Percentiles rank a stretch among this genome's conserved stretches.
Evolutionary conservation across 1,140 invertebrate genomes (phyloP).

Genomic region (Diachasmimorpha longicaudata): DNA sequence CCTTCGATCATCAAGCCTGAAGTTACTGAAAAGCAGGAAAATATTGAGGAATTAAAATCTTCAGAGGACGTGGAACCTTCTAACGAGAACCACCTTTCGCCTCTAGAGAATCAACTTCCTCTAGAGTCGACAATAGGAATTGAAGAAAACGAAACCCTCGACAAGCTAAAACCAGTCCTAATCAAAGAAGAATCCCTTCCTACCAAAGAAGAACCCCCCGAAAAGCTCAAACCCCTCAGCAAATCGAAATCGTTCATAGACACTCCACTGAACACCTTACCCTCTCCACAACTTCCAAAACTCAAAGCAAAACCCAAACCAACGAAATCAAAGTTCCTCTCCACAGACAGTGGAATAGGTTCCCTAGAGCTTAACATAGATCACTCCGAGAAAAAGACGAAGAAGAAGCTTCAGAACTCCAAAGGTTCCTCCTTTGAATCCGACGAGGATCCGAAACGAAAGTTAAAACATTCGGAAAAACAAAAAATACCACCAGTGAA

Average conservation of each 20-base stretch:
- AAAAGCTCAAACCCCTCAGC: no score
- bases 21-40: neutral
- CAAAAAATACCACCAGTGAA: neutral
- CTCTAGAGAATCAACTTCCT: no score
- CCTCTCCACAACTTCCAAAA: neutral
- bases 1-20: neutral
- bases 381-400: neutral
- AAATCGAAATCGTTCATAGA: neutral
- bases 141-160: no score
- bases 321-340: neutral
- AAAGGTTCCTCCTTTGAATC: conserved; percentile 5
- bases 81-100: no score
- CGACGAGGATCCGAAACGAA: neutral
- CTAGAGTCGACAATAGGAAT: no score
- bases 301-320: neutral
- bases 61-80: no score
- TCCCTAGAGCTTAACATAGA: neutral
- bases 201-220: no score
- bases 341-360: conserved; percentile 17
- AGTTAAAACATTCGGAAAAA: neutral
- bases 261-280: neutral
- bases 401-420: conserved; percentile 9
- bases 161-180: no score
- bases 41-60: no score
- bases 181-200: no score